phyloP scores from a whole-genome alignment of 2,888 invertebrate species.

The Ectemnius cavifrons region DNA sequence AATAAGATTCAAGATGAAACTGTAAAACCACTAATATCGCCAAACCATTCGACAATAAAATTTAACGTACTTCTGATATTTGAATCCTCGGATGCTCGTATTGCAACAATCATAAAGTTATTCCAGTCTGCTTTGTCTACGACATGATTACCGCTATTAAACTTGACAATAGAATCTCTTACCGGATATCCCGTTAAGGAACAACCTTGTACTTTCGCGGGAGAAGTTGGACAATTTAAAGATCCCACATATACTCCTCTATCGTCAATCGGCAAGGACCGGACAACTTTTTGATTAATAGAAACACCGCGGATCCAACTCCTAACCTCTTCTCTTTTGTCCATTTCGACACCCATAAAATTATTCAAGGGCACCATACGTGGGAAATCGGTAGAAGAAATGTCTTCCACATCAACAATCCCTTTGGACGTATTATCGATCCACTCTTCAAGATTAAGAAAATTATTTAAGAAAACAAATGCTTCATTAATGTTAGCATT shows the following conservation, averaged over 20 bases:
- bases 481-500: slow-evolving; percentile 85
- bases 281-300: slow-evolving; percentile 96
- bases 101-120: slow-evolving; percentile 89
- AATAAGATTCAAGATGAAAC: slow-evolving; percentile 52
- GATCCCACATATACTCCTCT: slow-evolving; percentile 91
- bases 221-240: slow-evolving; percentile 78
- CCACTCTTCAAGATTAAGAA: slow-evolving; percentile 96
- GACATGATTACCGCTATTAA: slow-evolving; percentile 73
- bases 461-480: slow-evolving; percentile 97
- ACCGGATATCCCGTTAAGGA: slow-evolving; percentile 95
- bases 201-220: slow-evolving; percentile 82
- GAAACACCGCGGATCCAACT: slow-evolving; percentile 98
- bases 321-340: slow-evolving; percentile 91
- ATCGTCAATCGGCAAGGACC: slow-evolving; percentile 89
- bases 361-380: slow-evolving; percentile 91
- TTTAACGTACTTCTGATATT: slow-evolving; percentile 88
- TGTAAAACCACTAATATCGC: slow-evolving; percentile 80
- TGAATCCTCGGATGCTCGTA: slow-evolving; percentile 85
- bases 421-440: slow-evolving; percentile 90
- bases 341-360: slow-evolving; percentile 82
- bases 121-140: slow-evolving; percentile 98
- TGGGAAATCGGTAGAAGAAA: slow-evolving; percentile 94
- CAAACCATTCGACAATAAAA: slow-evolving; percentile 90
- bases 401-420: slow-evolving; percentile 82
- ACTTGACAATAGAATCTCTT: slow-evolving; percentile 73